Base-by-base conservation (phyloP, 2,797 vertebrate genomes). In the Diglossa cyanea region DNA sequence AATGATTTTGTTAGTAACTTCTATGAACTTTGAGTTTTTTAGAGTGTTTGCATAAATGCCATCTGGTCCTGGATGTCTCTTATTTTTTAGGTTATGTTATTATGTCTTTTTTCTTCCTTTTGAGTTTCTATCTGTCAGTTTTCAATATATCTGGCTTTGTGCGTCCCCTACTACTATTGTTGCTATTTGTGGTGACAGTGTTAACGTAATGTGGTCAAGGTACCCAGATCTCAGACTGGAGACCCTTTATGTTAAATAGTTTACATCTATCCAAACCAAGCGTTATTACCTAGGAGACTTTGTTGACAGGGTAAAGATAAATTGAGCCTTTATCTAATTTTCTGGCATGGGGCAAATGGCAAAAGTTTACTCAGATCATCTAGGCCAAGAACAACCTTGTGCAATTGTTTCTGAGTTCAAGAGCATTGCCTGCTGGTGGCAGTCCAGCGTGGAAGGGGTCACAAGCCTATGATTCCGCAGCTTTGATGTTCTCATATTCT, bases 1-100 rank as follows among this genome's bases (percentile, higher is more conserved):
- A 81, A 75, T 96, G 63, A 86, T 96, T 97, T 97, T 95, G 67
- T 91, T 94, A 96, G 87, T 74, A 76, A 91, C 70, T 71, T 92
- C 33, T 55, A 74, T 73, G 89, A 76, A 89, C 76, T 85, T 88
- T 28, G 33, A 74, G 71, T 75, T 93, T 60, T 90, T 91, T 67
- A 50, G 62, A 48, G 42, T 54, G 51, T 93, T 95, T 91, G 54
- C 62, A 77, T 90, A 94, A 91, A 90, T 85, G 39, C 37, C 39
- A 57, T 45, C 58, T 71, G 30, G 31, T 90, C 61, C 40, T 81
- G 47, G 42, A 82, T 20, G 18, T 75, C 88, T 92, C 42, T 71
- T 83, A 61, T 48, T 73, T 81, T 80, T 84, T 57, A 84, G 39
- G 37, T 91, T 79, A 66, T 54, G 14, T 65, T 54, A 11, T 72